Conservation (phyloP, 2,113 vertebrate genomes). For the Lonchura striata region DNA sequence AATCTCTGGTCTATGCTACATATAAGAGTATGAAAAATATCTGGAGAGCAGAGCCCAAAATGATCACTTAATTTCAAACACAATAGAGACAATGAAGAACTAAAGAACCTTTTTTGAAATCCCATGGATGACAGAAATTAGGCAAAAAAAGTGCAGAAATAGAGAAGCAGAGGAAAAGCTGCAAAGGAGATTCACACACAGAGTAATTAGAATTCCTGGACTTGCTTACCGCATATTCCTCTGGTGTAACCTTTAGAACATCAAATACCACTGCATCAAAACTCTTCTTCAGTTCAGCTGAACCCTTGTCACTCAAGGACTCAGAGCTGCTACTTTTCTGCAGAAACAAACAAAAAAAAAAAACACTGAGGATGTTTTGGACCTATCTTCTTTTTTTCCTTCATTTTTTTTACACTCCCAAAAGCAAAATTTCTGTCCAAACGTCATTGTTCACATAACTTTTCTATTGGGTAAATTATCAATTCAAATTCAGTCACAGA, state of each 20-base stretch:
- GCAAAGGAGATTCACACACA: not conserved
- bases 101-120: not conserved
- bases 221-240: conserved; percentile 95
- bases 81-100: not conserved
- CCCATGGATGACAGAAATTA: not conserved
- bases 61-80: not conserved
- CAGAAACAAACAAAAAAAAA: conserved; percentile 54
- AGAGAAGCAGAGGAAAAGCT: not conserved
- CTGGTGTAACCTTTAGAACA: conserved; percentile 94
- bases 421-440: not conserved
- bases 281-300: conserved; percentile 94
- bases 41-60: not conserved
- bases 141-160: not conserved
- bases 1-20: not conserved
- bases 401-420: not conserved
- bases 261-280: conserved; percentile 98
- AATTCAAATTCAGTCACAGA: not conserved
- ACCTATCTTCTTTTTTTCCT: not conserved
- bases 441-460: not conserved
- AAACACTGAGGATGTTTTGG: not conserved
- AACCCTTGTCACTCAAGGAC: conserved; percentile 93
- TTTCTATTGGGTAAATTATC: not conserved
- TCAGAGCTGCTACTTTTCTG: conserved; percentile 98
- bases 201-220: not conserved
- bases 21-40: not conserved